phyloP scores from a whole-genome alignment of 2,888 invertebrate genomes.

The Agonopterix subpropinquella region DNA sequence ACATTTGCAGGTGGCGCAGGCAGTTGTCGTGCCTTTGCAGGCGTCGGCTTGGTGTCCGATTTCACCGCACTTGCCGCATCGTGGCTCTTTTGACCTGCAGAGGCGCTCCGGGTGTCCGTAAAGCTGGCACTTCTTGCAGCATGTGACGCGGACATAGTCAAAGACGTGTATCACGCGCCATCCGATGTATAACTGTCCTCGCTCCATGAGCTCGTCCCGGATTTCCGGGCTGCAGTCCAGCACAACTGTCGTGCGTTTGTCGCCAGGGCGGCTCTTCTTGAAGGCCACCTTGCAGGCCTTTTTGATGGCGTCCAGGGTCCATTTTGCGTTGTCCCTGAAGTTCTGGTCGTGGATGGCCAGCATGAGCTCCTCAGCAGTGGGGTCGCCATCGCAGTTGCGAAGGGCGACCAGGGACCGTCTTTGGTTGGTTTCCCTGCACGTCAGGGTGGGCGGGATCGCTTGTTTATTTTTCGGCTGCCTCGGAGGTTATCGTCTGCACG shows the following conservation, averaged over 20 bases:
- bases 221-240: background rate
- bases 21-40: background rate
- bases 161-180: conserved; percentile 2
- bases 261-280: background rate
- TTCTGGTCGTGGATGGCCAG: conserved; percentile 6
- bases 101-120: background rate
- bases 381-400: background rate
- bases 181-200: background rate
- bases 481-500: background rate
- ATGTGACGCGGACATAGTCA: conserved; percentile 11
- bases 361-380: background rate
- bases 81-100: background rate
- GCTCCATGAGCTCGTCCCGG: background rate
- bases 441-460: background rate
- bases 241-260: conserved; percentile 12
- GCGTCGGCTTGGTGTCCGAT: background rate
- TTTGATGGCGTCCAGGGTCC: background rate
- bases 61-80: background rate
- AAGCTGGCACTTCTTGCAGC: conserved; percentile 11
- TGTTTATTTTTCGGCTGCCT: background rate
- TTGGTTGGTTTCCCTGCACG: conserved; percentile 1
- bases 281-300: background rate
- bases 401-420: conserved; percentile 6
- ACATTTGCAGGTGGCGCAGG: conserved; percentile 10
- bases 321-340: background rate